phyloP scores from a whole-genome alignment of 1,140 invertebrate genomes.

The Papilio dardanus region DNA sequence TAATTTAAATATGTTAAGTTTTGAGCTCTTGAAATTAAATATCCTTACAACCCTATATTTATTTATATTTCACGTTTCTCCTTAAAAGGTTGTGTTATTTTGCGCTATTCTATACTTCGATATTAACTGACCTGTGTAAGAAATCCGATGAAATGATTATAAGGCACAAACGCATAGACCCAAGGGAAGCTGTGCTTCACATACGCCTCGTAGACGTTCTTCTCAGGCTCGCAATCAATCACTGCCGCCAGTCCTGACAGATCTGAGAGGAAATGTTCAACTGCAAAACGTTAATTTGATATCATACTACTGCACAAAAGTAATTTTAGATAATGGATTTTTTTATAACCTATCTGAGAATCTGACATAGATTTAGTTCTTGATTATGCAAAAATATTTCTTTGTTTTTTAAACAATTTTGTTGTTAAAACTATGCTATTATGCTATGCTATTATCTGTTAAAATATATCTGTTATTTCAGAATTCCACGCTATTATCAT shows the following conservation, averaged over 20 bases:
- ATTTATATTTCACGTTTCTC: no score
- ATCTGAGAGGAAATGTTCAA: conserved; percentile 56
- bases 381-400: no score
- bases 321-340: neutral
- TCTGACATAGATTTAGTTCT: neutral
- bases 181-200: conserved; percentile 48
- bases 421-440: no score
- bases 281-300: conserved; percentile 47
- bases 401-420: neutral
- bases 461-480: no score
- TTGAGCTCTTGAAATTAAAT: no score
- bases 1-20: no score
- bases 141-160: conserved; percentile 43
- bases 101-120: neutral
- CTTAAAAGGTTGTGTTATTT: neutral
- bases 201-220: conserved; percentile 45
- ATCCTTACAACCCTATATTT: no score
- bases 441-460: no score
- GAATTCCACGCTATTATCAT: no score
- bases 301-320: neutral
- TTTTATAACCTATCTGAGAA: neutral
- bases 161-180: conserved; percentile 44
- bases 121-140: conserved; percentile 45
- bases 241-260: conserved; percentile 42
- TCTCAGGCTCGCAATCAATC: conserved; percentile 47